Evolutionary conservation across 2,888 invertebrate genomes (phyloP), one percentile per base, ranked within the genome.

Genomic region (Clitarchus hookeri): DNA sequence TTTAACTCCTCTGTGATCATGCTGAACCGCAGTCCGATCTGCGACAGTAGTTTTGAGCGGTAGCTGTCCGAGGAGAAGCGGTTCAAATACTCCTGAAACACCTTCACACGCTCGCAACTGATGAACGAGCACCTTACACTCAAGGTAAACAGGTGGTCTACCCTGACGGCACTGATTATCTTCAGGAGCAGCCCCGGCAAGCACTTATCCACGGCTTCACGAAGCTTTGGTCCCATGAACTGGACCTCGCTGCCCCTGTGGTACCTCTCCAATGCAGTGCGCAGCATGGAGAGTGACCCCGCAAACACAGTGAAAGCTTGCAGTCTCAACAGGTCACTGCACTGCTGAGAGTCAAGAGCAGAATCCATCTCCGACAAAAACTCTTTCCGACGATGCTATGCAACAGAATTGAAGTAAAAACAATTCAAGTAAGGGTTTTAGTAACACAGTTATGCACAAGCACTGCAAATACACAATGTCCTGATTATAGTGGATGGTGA

Each of bases 41-140:
- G 65, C 16, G 65, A 3, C 65, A 65, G n/a, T 23, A 65, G n/a
- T n/a, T 65, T 65, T 11, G 65, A 65, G 1, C 65, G 19, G 65
- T 65, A 65, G 65, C 65, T 23, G 65, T 65, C 65, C 65, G 65
- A 65, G 65, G 65, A 65, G 65, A 65, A 65, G 65, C 65, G 65
- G 65, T 65, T 65, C n/a, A 65, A n/a, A 19, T 65, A 65, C 65
- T 65, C 65, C n/a, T n/a, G 65, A 19, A 65, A 65, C 23, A 65
- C 13, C 65, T 65, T 19, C 23, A n/a, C 65, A 16, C 65, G 19
- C 13, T 65, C 65, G 3, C 65, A 19, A 19, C 65, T 65, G 65
- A 23, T n/a, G n/a, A 65, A 65, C 65, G 65, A 65, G 23, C 65
- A 65, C 65, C 19, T 11, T 19, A 65, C 65, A n/a, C 65, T n/a